A percentile compares a stretch with the other conserved stretches of the same genome.
Conservation (phyloP, 2,888 invertebrate species). For the Galeruca laticollis region DNA sequence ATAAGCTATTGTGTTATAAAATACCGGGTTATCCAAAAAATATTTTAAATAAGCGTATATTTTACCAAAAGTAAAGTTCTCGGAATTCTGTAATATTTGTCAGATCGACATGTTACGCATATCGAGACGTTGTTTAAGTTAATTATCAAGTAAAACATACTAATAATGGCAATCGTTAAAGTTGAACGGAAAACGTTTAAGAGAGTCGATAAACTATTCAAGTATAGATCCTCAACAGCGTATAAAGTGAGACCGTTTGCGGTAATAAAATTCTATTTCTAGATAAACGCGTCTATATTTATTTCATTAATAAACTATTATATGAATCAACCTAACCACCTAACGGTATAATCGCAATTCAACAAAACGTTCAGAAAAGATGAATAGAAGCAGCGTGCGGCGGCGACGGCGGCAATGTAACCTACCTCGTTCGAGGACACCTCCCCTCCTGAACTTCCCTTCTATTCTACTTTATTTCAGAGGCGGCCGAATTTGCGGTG, state of each 20-base stretch:
- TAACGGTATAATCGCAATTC: slow-evolving; percentile 9
- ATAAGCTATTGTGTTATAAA: no score
- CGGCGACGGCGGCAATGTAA: not conserved
- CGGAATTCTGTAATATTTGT: no score
- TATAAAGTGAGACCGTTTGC: no score
- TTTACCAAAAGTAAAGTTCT: no score
- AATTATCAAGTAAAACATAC: no score
- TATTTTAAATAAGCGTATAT: not conserved
- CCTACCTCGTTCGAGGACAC: slow-evolving; percentile 1
- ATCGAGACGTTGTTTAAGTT: no score
- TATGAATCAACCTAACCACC: slow-evolving; percentile 14
- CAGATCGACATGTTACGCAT: no score
- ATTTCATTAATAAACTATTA: slow-evolving; percentile 17
- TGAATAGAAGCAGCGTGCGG: slow-evolving; percentile 16
- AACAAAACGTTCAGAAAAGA: slow-evolving; percentile 18
- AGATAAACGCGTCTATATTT: not conserved
- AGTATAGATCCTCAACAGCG: no score
- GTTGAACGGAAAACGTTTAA: no score
- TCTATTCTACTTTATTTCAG: not conserved
- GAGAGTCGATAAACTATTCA: no score
- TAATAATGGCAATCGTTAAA: no score
- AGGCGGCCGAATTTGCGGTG: not conserved
- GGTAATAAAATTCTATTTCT: not conserved
- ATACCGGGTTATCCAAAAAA: not conserved
- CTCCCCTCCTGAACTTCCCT: not conserved